Percentiles rank a stretch among this genome's conserved stretches.
Evolutionary conservation across 2,113 vertebrate species (phyloP).

Genomic region (Lasiurus borealis): DNA sequence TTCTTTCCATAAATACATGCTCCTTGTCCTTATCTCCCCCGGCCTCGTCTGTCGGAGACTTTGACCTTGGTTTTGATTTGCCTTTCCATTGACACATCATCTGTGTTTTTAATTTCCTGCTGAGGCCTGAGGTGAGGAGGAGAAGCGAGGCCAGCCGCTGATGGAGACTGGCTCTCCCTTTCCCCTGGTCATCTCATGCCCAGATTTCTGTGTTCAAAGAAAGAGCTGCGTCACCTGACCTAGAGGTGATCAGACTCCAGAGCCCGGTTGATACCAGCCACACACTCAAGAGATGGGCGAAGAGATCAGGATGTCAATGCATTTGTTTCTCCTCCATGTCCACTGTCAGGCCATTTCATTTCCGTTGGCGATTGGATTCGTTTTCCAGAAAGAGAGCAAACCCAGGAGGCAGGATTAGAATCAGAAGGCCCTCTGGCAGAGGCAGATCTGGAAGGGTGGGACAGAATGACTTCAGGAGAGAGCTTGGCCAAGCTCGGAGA

Average conservation of each 20-base stretch:
- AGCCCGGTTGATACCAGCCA: not conserved
- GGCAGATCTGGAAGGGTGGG: not conserved
- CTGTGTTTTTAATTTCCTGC: conserved; percentile 28
- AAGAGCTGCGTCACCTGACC: not conserved
- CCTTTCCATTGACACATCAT: not conserved
- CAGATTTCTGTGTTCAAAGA: not conserved
- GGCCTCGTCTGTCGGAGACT: not conserved
- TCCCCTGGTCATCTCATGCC: not conserved
- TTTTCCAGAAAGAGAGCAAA: conserved; percentile 35
- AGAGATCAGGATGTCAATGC: not conserved
- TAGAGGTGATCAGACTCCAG: not conserved
- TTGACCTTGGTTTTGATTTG: conserved; percentile 54
- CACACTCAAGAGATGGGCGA: not conserved
- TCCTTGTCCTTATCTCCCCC: not conserved
- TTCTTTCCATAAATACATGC: not conserved
- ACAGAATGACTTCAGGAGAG: not conserved
- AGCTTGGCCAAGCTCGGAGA: not conserved
- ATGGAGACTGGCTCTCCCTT: not conserved
- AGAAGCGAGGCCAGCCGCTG: not conserved
- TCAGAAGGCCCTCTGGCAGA: not conserved
- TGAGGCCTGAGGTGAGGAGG: conserved; percentile 11
- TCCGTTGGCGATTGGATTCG: not conserved
- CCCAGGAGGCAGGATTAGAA: conserved; percentile 3
- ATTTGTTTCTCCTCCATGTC: not conserved
- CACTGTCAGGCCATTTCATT: conserved; percentile 8